Evolutionary conservation across 2,888 invertebrate genomes (phyloP), one percentile per base, ranked within the genome.

Genomic region (Euzophera pinguis): DNA sequence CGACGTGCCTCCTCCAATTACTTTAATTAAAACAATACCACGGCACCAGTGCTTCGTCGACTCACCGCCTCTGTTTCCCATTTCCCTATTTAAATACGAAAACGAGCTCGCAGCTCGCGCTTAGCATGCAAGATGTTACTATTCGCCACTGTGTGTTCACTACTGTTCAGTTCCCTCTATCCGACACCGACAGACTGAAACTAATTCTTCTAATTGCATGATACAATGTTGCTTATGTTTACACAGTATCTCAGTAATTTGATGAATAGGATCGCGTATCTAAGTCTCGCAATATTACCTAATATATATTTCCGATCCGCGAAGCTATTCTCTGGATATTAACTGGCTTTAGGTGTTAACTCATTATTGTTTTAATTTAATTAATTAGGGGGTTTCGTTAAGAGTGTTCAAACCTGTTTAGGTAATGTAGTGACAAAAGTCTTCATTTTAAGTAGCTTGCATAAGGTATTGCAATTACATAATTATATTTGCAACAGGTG

Each of bases 11-110:
- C 84, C 85, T 86, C 88, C 89, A 90, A 90, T 89, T 90, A 90
- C 87, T 89, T 90, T 90, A 90, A 90, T 89, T 90, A 90, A 89
- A 89, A 89, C 89, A 89, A 89, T 87, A 88, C 84, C 82, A 81
- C 80, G 84, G 79, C 77, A 84, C 80, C 82, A 85, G 78, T 78
- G 81, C 81, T 84, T 75, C 86, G 85, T 83, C 84, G 86, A 84
- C 83, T 86, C 85, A 78, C 81, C 80, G 86, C 80, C 78, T 83
- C 84, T 87, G 88, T 86, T 87, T 88, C 86, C 85, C 81, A 87
- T 88, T 88, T 90, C 83, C 87, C 84, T 88, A 89, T 90, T 89
- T 88, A 89, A 88, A 89, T 88, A 89, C 84, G 86, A 86, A 83
- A 88, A 87, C 86, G 87, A 88, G 84, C 87, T 82, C 76, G 75